Evolutionary conservation across 2,797 vertebrate genomes (phyloP).

Genomic region (Alca torda): DNA sequence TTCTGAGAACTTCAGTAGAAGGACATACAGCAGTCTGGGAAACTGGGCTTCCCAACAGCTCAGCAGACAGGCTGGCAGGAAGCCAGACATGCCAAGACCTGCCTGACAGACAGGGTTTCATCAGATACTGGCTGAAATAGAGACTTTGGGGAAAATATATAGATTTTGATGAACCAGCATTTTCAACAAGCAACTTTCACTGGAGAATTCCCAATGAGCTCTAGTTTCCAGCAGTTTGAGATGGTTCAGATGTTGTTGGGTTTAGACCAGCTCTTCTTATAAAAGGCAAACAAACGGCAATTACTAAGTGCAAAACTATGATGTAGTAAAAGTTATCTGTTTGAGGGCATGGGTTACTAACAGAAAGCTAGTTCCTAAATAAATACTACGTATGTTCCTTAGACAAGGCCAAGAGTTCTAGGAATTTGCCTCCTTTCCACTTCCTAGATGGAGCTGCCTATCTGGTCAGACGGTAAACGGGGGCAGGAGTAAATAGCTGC

Average conservation of each 20-base stretch:
- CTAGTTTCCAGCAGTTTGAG: background rate
- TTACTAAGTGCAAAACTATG: background rate
- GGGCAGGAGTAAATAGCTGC: background rate
- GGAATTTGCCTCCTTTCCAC: background rate
- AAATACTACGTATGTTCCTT: background rate
- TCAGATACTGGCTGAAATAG: background rate
- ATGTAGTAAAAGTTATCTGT: background rate
- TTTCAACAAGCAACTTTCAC: background rate
- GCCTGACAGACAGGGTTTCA: background rate
- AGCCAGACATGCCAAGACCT: background rate
- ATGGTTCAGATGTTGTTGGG: background rate
- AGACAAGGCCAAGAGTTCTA: background rate
- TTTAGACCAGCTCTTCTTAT: background rate
- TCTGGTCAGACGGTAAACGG: background rate
- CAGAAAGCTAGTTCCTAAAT: background rate
- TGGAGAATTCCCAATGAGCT: background rate
- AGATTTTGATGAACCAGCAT: slow-evolving; percentile 4
- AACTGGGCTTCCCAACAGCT: background rate
- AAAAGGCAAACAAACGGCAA: background rate
- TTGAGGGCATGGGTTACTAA: background rate
- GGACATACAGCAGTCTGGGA: background rate
- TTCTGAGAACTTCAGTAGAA: background rate
- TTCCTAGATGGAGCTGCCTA: background rate
- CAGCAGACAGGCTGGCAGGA: background rate
- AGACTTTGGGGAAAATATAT: background rate